Evolutionary conservation across 92 coral and sea anemone species (phyloP), one percentile per base, ranked within the genome.

Genomic region (Pocillopora meandrina): DNA sequence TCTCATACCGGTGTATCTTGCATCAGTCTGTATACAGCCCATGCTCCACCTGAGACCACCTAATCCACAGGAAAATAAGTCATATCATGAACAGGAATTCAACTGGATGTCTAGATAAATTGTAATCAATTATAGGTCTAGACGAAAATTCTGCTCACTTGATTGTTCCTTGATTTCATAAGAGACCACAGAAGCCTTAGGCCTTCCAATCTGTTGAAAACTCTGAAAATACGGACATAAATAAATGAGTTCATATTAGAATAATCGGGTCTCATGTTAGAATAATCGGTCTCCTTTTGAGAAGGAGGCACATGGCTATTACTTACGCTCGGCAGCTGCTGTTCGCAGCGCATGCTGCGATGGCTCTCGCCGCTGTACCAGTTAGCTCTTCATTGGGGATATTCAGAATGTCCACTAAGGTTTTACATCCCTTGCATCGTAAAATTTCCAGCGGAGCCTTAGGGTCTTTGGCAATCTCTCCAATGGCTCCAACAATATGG

Each of bases 161-260:
- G 91, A 17, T 85, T 91, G 68, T 96, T 95, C 61, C 61, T 86
- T 18, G 94, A 87, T 81, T 96, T 96, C 83, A 96, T 82, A 35
- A 96, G 85, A 12, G 98, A 90, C 98, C 98, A 96, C 21, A 94
- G 78, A 3, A 96, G 80, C 52, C 95, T 87, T n/a, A 96, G 85
- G n/a, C 98, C 98, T 60, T 94, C 98, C 85, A 93, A 84, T 34
- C 85, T 72, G 84, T 92, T 95, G 75, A 95, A 89, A 23, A 86
- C 90, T 73, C 98, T 95, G 81, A 19, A 85, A 68, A 79, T 34
- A 21, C 35, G 62, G 3, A 2, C 20, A 34, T 10, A 8, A 69
- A 69, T 35, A 35, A 35, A 67, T 12, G 2, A 21, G 15, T 35
- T 2, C 35, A 33, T 3, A 33, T n/a, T 1, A 10, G 3, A 9